A percentile compares a stretch with the other conserved stretches of the same genome.
Evolutionary conservation across 2,888 invertebrate species (phyloP).

Genomic region (Mantis religiosa): DNA sequence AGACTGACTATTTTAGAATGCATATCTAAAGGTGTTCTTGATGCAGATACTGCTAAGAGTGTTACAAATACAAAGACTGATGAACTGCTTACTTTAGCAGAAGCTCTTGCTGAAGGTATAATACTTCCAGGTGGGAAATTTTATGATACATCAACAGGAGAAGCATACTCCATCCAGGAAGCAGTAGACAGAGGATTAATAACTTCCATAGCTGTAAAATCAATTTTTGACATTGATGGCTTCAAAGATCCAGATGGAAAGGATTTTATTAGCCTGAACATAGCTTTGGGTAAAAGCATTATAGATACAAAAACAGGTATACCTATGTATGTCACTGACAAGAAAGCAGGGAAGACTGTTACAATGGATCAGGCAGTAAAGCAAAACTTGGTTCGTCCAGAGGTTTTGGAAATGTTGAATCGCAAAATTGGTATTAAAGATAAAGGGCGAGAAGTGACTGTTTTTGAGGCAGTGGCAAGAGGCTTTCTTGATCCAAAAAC

Average conservation of each 20-base stretch:
- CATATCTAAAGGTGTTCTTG: constrained; percentile 80
- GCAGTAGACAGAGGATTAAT: constrained; percentile 88
- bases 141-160: constrained; percentile 67
- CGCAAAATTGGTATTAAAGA: constrained; percentile 77
- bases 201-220: constrained; percentile 79
- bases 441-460: constrained; percentile 69
- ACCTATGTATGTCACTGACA: constrained; percentile 62
- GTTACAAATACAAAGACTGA: constrained; percentile 76
- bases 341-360: constrained; percentile 69
- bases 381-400: constrained; percentile 73
- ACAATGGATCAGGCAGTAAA: constrained; percentile 76
- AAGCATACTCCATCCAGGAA: constrained; percentile 72
- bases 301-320: constrained; percentile 70
- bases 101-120: constrained; percentile 78
- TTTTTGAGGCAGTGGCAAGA: constrained; percentile 83
- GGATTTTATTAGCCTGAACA: constrained; percentile 79
- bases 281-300: constrained; percentile 71
- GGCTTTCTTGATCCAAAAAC: constrained; percentile 84
- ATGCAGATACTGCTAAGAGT: constrained; percentile 77
- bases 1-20: constrained; percentile 80
- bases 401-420: constrained; percentile 80
- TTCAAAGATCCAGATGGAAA: constrained; percentile 78
- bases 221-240: constrained; percentile 88
- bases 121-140: constrained; percentile 72
- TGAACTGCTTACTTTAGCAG: constrained; percentile 75